Percentiles rank a stretch among this genome's conserved stretches.
Conservation (phyloP, 2,888 invertebrate genomes). For the Monochamus alternatus region DNA sequence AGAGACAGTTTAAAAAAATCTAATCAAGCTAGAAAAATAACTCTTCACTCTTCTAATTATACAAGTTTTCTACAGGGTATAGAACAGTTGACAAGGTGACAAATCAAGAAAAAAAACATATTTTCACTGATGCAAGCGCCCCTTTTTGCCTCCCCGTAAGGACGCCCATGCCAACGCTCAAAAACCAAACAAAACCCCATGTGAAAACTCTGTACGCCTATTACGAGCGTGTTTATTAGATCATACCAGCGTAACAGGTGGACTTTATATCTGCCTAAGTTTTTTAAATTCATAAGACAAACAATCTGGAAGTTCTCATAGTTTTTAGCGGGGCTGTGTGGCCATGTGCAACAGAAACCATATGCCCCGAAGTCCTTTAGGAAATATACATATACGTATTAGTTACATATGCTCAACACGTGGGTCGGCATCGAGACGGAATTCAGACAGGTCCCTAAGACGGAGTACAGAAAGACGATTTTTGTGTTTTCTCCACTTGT, state of each 20-base stretch:
- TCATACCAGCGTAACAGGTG: constrained; percentile 20
- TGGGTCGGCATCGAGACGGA: constrained; percentile 20
- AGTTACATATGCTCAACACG: constrained; percentile 35
- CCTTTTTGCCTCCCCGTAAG: no score
- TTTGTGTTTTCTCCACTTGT: constrained; percentile 26
- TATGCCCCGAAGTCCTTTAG: constrained; percentile 24
- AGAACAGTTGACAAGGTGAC: no score
- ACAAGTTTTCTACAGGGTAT: no score
- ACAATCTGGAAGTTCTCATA: constrained; percentile 35
- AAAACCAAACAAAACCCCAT: not conserved
- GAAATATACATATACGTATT: constrained; percentile 31
- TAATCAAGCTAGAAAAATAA: no score
- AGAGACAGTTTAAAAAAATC: no score
- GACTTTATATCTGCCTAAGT: constrained; percentile 19
- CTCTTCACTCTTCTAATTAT: no score
- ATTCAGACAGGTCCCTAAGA: constrained; percentile 13
- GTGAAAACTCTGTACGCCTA: not conserved
- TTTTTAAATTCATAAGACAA: constrained; percentile 21
- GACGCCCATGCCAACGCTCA: not conserved
- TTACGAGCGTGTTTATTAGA: constrained; percentile 6
- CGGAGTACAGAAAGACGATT: not conserved
- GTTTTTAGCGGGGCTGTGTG: constrained; percentile 13
- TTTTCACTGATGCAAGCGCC: no score
- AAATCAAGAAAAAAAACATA: no score
- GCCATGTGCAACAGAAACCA: constrained; percentile 35